A percentile compares a stretch with the other conserved stretches of the same genome.
These are phyloP conservation scores for Trichogramma dendrolimi DNA, from an alignment of 2,888 invertebrate genomes.

Conservation along the genomic window DNA sequence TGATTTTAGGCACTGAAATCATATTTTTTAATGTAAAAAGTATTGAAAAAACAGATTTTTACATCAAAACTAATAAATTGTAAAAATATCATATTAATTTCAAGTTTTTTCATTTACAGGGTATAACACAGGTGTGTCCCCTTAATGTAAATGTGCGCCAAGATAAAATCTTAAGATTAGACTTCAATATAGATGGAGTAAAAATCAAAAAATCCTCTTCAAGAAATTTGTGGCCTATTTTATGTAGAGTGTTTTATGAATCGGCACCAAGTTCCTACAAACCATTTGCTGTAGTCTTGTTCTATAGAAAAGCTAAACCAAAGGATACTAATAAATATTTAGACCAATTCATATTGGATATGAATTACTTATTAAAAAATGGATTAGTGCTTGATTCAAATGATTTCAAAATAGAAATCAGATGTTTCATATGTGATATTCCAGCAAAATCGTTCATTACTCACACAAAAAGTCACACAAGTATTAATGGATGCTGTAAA, in stretches of 20 bases:
- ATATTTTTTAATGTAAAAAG: no score
- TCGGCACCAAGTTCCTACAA: background rate
- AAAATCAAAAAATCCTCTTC: conserved; percentile 22
- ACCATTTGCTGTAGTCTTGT: conserved; percentile 4
- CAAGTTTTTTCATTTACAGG: no score
- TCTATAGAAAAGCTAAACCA: conserved; percentile 8
- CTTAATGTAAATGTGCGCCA: conserved; percentile 13
- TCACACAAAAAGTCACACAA: conserved; percentile 20
- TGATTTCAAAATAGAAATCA: conserved; percentile 16
- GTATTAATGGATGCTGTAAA: conserved; percentile 22
- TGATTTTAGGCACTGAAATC: no score
- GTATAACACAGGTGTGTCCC: no score
- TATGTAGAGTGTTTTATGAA: conserved; percentile 11
- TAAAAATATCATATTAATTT: no score
- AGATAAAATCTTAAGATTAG: conserved; percentile 6
- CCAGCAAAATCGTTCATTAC: conserved; percentile 26
- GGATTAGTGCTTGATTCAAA: background rate
- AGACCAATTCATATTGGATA: conserved; percentile 4
- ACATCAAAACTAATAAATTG: no score
- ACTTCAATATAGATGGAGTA: conserved; percentile 22
- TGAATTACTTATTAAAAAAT: conserved; percentile 4
- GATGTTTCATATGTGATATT: conserved; percentile 23
- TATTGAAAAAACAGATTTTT: no score
- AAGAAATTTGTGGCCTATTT: conserved; percentile 28
- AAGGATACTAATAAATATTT: conserved; percentile 9